Evolutionary conservation across 37 sponge, comb jelly and placozoan species (phyloP).

Genomic region (Bolinopsis microptera): DNA sequence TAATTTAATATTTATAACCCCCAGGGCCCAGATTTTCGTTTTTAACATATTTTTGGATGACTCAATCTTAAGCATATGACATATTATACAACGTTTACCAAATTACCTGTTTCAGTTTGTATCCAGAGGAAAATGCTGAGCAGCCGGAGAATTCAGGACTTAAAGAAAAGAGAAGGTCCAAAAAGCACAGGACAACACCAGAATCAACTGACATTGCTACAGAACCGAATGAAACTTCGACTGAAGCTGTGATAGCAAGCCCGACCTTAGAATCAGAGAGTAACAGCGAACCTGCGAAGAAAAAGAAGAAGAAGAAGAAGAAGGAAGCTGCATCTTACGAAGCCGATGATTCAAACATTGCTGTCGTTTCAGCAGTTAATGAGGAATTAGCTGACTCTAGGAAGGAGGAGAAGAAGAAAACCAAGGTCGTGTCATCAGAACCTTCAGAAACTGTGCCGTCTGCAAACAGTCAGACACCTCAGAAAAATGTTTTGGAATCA

Average conservation of each 20-base stretch:
- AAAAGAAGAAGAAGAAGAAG: neutral
- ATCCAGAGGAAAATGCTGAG: neutral
- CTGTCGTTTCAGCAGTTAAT: neutral
- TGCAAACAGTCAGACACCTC: neutral
- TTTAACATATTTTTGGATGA: too few species aligned
- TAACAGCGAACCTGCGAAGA: neutral
- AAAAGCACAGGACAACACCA: too few species aligned
- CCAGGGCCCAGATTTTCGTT: too few species aligned
- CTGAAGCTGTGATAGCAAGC: neutral
- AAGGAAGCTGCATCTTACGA: neutral
- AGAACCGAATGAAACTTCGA: too few species aligned
- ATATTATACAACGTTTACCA: too few species aligned
- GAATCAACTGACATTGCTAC: too few species aligned
- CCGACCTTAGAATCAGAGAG: neutral
- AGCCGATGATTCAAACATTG: too few species aligned
- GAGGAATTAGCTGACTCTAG: neutral
- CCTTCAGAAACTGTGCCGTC: neutral
- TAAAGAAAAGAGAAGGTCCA: neutral
- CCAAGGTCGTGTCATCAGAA: neutral
- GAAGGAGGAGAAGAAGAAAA: neutral
- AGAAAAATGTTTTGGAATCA: neutral
- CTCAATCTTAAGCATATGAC: too few species aligned
- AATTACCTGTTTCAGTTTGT: neutral
- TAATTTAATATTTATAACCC: too few species aligned
- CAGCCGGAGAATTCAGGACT: neutral